A percentile compares a stretch with the other conserved stretches of the same genome.
These are phyloP conservation scores for Procavia capensis DNA, from an alignment of 2,113 vertebrate genomes.

Conservation along the genomic window DNA sequence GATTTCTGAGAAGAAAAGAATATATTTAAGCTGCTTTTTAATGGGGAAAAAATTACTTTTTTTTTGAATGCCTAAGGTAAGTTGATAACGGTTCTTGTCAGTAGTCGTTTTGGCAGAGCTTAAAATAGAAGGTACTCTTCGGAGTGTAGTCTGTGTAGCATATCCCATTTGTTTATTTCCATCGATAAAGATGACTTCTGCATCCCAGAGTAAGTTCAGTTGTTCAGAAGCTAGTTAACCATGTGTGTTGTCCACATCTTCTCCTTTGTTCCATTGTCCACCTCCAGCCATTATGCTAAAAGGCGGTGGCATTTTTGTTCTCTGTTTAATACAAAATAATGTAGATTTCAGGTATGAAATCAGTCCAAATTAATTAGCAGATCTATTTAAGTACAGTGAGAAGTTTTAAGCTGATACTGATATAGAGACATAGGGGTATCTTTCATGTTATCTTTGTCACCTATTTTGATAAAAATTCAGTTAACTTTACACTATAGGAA, in stretches of 20 bases:
- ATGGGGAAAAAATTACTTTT: not conserved
- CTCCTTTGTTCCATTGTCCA: constrained; percentile 1
- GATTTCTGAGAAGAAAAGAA: constrained; percentile 22
- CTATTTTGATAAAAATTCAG: not conserved
- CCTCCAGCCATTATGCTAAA: not conserved
- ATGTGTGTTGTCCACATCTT: not conserved
- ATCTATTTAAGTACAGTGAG: constrained; percentile 35
- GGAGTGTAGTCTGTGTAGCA: not conserved
- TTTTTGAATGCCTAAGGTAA: not conserved
- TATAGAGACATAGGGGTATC: constrained; percentile 50
- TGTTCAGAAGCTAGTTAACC: constrained; percentile 36
- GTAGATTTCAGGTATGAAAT: not conserved
- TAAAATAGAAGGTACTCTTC: constrained; percentile 18
- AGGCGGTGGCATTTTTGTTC: not conserved
- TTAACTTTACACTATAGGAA: constrained; percentile 34
- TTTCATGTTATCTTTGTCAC: constrained; percentile 33
- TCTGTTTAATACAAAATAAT: constrained; percentile 4
- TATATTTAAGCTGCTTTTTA: constrained; percentile 26
- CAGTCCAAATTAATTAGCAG: constrained; percentile 2
- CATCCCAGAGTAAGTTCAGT: not conserved
- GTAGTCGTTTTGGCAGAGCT: constrained; percentile 35
- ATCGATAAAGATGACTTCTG: not conserved
- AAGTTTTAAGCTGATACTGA: constrained; percentile 41
- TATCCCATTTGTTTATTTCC: constrained; percentile 27
- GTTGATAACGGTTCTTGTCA: not conserved